Percentiles rank a stretch among this genome's conserved stretches.
Conservation (phyloP, 2,888 invertebrate genomes). For the Ormyrus thymus region DNA sequence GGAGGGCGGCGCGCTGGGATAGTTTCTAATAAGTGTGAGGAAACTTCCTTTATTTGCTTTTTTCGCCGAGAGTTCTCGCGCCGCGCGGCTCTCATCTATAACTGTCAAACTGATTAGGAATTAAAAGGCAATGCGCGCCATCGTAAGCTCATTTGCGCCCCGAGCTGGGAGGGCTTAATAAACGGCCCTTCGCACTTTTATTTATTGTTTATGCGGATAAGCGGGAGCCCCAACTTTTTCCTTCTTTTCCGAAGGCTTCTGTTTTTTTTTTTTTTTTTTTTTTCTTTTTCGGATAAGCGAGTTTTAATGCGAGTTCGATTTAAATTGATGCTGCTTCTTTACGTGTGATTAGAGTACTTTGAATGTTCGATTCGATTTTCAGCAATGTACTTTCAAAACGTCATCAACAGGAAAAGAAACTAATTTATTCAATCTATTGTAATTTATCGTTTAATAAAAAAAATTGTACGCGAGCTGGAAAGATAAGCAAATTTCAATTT, state of each 20-base stretch:
- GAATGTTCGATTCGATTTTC: too few species aligned
- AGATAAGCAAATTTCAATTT: too few species aligned
- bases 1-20: not conserved
- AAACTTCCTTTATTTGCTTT: slow-evolving; percentile 48
- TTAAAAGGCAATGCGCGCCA: slow-evolving; percentile 40
- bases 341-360: too few species aligned
- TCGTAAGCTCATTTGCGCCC: slow-evolving; percentile 41
- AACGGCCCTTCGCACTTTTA: not conserved
- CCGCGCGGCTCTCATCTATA: slow-evolving; percentile 33
- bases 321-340: too few species aligned
- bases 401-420: too few species aligned
- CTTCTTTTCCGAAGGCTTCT: not conserved
- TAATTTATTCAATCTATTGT: too few species aligned
- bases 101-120: slow-evolving; percentile 47
- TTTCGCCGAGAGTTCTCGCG: not conserved
- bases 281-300: too few species aligned
- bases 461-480: too few species aligned
- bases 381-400: too few species aligned
- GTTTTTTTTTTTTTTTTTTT: not conserved
- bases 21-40: slow-evolving; percentile 47
- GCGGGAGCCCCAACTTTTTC: not conserved
- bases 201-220: not conserved
- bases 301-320: too few species aligned
- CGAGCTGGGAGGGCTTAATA: not conserved
- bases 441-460: too few species aligned